Conservation (phyloP, 2,797 vertebrate species). For the Spondyliosoma cantharus region DNA sequence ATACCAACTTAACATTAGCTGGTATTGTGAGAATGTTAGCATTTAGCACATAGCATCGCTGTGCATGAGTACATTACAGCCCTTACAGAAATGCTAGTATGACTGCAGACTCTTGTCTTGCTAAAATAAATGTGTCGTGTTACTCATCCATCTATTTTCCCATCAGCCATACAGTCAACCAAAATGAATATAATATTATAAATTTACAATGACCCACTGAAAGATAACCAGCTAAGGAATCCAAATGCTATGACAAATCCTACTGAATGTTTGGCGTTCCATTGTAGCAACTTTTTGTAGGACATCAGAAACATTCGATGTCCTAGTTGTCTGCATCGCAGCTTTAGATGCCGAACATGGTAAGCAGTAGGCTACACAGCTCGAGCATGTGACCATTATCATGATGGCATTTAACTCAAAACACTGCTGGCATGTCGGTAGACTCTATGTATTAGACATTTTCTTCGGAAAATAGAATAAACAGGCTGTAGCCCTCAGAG, state of each 20-base stretch:
- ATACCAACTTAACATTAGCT: not conserved
- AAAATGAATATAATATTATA: not conserved
- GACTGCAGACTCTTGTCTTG: not conserved
- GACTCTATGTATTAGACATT: not conserved
- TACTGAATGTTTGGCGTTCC: too few relatives aligned
- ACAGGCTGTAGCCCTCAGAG: not conserved
- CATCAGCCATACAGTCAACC: not conserved
- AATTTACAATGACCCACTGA: not conserved
- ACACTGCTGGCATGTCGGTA: too few relatives aligned
- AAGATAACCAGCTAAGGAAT: not conserved
- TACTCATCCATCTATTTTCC: not conserved
- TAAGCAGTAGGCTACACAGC: too few relatives aligned
- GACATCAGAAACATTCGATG: too few relatives aligned
- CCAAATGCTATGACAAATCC: too few relatives aligned
- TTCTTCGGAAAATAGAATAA: not conserved
- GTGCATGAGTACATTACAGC: not conserved
- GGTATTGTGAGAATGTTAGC: not conserved
- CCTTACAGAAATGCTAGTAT: not conserved
- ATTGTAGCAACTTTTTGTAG: too few relatives aligned
- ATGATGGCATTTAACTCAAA: not conserved
- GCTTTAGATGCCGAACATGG: not conserved
- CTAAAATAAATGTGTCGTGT: not conserved
- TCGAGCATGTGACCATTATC: not conserved
- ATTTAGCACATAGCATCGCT: not conserved
- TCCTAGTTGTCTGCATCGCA: too few relatives aligned